phyloP scores from a whole-genome alignment of 2,797 vertebrate genomes.

The Clangula hyemalis region DNA sequence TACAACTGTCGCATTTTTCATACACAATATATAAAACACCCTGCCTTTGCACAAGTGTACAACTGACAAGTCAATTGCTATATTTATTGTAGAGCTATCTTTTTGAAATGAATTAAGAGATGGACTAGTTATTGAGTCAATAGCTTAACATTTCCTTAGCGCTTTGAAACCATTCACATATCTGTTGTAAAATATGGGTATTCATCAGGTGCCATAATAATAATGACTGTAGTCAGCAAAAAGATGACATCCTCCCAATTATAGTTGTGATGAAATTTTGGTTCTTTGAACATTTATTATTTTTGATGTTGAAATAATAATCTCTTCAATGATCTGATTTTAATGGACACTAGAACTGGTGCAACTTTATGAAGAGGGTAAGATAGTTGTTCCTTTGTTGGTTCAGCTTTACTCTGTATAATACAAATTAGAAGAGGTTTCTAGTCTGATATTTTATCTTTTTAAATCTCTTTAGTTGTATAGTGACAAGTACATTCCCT shows the following conservation, averaged over 20 bases:
- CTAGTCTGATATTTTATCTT: background rate
- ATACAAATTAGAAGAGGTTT: background rate
- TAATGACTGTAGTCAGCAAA: background rate
- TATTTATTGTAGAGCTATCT: background rate
- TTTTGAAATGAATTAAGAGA: background rate
- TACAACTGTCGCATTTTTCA: background rate
- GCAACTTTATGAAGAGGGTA: background rate
- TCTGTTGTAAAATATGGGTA: background rate
- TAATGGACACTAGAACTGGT: background rate
- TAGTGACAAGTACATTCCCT: background rate
- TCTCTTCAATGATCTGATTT: background rate
- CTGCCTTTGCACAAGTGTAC: background rate
- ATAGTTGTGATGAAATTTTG: background rate
- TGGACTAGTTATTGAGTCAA: background rate
- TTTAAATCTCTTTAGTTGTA: background rate
- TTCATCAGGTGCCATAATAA: background rate
- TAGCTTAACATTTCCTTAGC: background rate
- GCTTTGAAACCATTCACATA: background rate
- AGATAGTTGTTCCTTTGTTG: background rate
- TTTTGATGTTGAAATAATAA: background rate
- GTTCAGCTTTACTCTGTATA: background rate
- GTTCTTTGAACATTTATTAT: background rate
- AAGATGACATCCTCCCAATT: background rate
- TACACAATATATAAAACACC: accelerated
- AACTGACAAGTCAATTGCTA: background rate